Conservation (phyloP, 30 jellyfish, hydroid and myxozoan genomes). For the Hydractinia symbiolongicarpus region DNA sequence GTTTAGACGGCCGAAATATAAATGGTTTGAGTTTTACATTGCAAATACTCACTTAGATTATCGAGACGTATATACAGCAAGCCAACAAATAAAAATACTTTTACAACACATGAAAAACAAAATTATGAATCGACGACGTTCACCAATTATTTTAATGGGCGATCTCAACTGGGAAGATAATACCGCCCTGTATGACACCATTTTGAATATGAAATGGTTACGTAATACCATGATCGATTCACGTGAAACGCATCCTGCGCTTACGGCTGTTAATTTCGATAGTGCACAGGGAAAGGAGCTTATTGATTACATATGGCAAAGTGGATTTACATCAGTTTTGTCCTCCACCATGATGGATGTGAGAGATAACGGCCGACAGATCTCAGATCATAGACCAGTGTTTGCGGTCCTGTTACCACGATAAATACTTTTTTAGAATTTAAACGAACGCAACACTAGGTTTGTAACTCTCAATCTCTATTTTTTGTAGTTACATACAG, state of each 20-base stretch:
- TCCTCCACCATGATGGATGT: constrained; percentile 12
- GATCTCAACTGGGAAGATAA: constrained; percentile 9
- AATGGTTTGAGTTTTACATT: constrained; percentile 5
- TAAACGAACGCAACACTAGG: too few relatives aligned
- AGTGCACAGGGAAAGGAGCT: neutral
- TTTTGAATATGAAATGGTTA: neutral
- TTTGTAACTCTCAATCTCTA: too few relatives aligned
- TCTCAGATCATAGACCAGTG: constrained; percentile 19
- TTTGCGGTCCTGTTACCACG: neutral
- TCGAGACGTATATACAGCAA: neutral
- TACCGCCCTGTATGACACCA: neutral
- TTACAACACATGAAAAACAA: neutral
- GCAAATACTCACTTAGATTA: constrained; percentile 1
- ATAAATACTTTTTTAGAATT: too few relatives aligned
- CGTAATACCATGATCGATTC: neutral
- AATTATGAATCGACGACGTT: constrained; percentile 14
- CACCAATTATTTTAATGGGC: constrained; percentile 4
- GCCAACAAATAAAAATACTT: neutral
- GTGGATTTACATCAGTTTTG: constrained; percentile 1
- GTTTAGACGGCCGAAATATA: neutral
- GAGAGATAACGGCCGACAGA: neutral
- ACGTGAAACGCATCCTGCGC: neutral
- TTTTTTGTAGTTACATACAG: too few relatives aligned
- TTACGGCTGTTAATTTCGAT: neutral
- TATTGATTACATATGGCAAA: constrained; percentile 4